Conservation (phyloP, 2,797 vertebrate genomes). For the Apogon hyalosoma region DNA sequence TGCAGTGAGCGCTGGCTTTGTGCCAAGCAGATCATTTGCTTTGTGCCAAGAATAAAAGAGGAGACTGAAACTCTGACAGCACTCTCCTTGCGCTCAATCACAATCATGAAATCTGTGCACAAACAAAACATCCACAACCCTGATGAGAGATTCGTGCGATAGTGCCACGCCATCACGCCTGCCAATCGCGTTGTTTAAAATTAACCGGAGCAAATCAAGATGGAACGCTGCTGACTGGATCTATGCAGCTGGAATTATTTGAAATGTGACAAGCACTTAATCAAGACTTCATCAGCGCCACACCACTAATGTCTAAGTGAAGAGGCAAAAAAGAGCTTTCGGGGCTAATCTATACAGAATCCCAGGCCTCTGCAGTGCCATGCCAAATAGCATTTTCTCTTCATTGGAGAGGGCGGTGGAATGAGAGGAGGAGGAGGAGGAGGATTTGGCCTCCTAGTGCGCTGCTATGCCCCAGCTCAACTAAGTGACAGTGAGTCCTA, state of each 20-base stretch:
- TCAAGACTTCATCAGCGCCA: constrained; percentile 53
- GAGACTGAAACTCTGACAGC: constrained; percentile 45
- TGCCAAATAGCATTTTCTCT: constrained; percentile 60
- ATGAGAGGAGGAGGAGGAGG: constrained; percentile 38
- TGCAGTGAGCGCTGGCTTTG: constrained; percentile 63
- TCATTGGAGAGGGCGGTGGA: constrained; percentile 65
- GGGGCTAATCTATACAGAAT: constrained; percentile 40
- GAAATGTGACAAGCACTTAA: constrained; percentile 69
- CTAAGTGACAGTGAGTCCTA: constrained; percentile 79
- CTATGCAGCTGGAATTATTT: constrained; percentile 45
- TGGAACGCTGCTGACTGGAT: constrained; percentile 30
- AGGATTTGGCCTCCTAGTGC: constrained; percentile 64
- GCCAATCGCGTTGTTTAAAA: constrained; percentile 49
- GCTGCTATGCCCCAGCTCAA: constrained; percentile 63
- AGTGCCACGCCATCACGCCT: background rate
- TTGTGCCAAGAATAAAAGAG: constrained; percentile 62
- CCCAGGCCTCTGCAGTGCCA: constrained; percentile 26
- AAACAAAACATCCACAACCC: constrained; percentile 64
- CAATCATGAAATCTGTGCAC: constrained; percentile 47
- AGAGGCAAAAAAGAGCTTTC: constrained; percentile 33
- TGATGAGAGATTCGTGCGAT: constrained; percentile 39
- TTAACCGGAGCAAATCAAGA: constrained; percentile 55
- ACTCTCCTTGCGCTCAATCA: constrained; percentile 42
- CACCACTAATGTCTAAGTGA: constrained; percentile 39
- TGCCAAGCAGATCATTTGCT: constrained; percentile 68